These are phyloP conservation scores for Acanthurus tractus DNA, from an alignment of 2,797 vertebrate species.

Conservation along the genomic window DNA sequence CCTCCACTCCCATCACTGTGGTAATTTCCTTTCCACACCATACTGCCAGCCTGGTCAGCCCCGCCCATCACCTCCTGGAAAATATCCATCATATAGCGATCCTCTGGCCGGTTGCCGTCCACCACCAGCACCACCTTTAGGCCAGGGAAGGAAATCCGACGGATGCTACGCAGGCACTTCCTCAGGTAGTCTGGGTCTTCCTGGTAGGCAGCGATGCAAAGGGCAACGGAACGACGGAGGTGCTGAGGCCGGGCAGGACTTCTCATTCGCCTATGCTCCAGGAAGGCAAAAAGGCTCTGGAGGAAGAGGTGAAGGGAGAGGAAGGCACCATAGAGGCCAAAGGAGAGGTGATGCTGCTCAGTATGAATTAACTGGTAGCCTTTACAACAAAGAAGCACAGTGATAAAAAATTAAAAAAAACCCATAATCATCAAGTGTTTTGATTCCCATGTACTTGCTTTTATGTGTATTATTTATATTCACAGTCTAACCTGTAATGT, in stretches of 20 bases:
- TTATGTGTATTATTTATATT: neutral
- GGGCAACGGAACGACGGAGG: constrained; percentile 88
- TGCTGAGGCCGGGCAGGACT: constrained; percentile 80
- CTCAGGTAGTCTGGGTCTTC: constrained; percentile 97
- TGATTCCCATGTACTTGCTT: neutral
- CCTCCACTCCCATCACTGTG: constrained; percentile 88
- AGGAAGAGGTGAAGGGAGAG: constrained; percentile 95
- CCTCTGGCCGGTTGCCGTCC: constrained; percentile 94
- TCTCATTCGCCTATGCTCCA: constrained; percentile 95
- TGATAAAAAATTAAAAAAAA: neutral
- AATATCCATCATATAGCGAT: constrained; percentile 98
- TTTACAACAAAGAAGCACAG: constrained; percentile 31
- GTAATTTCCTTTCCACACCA: constrained; percentile 96
- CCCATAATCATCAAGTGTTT: neutral
- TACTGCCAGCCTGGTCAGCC: constrained; percentile 87
- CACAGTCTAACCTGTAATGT: constrained; percentile 87
- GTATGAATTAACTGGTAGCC: constrained; percentile 99
- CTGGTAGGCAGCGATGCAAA: constrained; percentile 97
- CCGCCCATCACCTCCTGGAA: constrained; percentile 95
- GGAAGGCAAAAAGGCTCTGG: constrained; percentile 96
- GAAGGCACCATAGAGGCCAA: constrained; percentile 97
- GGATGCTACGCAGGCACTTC: constrained; percentile 93
- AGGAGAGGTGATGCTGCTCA: constrained; percentile 97
- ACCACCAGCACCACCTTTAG: constrained; percentile 98
- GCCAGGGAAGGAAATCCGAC: constrained; percentile 92